Percentiles rank a stretch among this genome's conserved stretches.
These are phyloP conservation scores for Nycticryphes semicollaris DNA, from an alignment of 2,113 vertebrate genomes.

Conservation along the genomic window DNA sequence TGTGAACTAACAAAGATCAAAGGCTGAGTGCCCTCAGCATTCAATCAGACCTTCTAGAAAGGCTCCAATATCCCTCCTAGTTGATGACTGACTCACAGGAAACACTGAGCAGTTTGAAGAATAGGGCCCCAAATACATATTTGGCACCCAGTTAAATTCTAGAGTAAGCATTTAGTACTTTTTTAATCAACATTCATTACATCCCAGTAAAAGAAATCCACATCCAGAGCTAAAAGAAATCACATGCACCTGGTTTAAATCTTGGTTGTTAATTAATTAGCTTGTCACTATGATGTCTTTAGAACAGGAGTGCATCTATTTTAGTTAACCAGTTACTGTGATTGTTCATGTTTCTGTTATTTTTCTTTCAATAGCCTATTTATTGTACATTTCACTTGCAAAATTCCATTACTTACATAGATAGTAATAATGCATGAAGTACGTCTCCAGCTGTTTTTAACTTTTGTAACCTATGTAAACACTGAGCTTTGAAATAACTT, in stretches of 20 bases:
- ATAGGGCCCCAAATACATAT: slow-evolving; percentile 16
- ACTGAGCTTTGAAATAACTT: slow-evolving; percentile 5
- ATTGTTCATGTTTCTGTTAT: background rate
- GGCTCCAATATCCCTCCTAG: background rate
- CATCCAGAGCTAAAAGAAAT: background rate
- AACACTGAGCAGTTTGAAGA: slow-evolving; percentile 14
- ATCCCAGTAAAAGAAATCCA: background rate
- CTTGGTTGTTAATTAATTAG: slow-evolving; percentile 9
- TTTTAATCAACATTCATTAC: background rate
- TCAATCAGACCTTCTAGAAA: slow-evolving; percentile 25
- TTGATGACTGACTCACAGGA: slow-evolving; percentile 10
- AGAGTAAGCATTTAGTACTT: background rate
- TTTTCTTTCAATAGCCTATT: background rate
- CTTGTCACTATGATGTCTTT: background rate
- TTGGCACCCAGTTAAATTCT: slow-evolving; percentile 26
- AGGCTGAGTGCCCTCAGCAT: background rate
- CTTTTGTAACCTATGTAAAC: background rate
- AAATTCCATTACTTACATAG: background rate
- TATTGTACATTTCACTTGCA: background rate
- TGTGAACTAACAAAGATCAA: slow-evolving; percentile 45
- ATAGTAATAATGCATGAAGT: background rate
- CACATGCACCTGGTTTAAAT: background rate
- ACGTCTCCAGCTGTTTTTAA: background rate
- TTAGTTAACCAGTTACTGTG: background rate
- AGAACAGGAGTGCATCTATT: background rate